Evolutionary conservation across 2,113 vertebrate genomes (phyloP).

Genomic region (Camelus dromedarius): DNA sequence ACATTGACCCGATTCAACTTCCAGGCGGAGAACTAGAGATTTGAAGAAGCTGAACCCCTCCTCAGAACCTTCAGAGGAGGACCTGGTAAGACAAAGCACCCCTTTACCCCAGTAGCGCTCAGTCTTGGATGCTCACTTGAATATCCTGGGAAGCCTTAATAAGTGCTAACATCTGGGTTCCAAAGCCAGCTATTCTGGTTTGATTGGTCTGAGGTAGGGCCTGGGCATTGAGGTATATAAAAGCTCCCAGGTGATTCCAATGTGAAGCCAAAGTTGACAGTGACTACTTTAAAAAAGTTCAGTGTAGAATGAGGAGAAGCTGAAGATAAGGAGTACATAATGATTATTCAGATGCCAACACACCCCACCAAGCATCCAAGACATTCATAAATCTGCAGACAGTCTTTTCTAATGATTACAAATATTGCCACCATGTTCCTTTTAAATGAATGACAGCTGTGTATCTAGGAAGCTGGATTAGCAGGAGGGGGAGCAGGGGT

Average conservation of each 20-base stretch:
- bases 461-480: conserved; percentile 17
- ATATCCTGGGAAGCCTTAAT: not conserved
- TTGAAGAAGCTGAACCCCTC: not conserved
- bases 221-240: not conserved
- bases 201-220: not conserved
- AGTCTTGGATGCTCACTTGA: not conserved
- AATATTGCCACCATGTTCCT: not conserved
- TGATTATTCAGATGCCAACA: not conserved
- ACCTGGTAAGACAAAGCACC: not conserved
- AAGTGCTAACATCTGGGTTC: not conserved
- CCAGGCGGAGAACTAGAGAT: not conserved
- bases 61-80: not conserved
- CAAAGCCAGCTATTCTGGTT: not conserved
- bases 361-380: not conserved
- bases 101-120: not conserved
- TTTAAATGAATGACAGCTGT: not conserved
- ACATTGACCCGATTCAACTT: not conserved
- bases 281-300: not conserved
- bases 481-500: not conserved
- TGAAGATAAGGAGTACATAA: not conserved
- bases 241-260: not conserved
- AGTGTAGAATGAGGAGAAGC: not conserved
- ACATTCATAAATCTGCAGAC: conserved; percentile 15
- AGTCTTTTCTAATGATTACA: not conserved
- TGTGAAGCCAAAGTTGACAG: not conserved